These are phyloP conservation scores for Orchesella cincta DNA, from an alignment of 1,140 invertebrate genomes.

Conservation along the genomic window DNA sequence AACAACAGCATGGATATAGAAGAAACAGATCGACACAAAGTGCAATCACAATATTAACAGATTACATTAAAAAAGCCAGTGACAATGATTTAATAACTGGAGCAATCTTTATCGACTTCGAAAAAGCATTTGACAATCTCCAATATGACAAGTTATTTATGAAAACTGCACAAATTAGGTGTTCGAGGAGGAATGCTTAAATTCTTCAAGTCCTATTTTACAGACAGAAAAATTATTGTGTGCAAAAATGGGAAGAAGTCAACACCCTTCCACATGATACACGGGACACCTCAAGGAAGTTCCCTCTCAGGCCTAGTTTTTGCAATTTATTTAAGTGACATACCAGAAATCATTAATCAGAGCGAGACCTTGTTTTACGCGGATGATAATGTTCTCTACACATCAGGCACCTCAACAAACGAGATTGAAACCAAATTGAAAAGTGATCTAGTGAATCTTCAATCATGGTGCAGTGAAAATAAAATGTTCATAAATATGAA, in stretches of 20 bases:
- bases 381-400: neutral
- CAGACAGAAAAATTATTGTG: neutral
- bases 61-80: neutral
- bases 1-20: constrained; percentile 22
- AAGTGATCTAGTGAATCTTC: neutral
- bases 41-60: constrained; percentile 4
- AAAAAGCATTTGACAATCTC: neutral
- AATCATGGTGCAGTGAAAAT: neutral
- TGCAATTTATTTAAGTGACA: neutral
- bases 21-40: constrained; percentile 3
- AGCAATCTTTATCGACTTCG: neutral
- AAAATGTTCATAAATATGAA: neutral
- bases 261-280: neutral
- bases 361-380: neutral
- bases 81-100: constrained; percentile 6
- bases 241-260: neutral
- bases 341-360: neutral
- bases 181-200: neutral
- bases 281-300: neutral
- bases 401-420: neutral
- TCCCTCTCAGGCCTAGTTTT: neutral
- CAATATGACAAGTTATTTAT: neutral
- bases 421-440: neutral
- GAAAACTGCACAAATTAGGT: neutral
- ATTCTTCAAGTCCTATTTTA: neutral